Evolutionary conservation across 2,888 invertebrate species (phyloP).

Genomic region (Cephonodes hylas): DNA sequence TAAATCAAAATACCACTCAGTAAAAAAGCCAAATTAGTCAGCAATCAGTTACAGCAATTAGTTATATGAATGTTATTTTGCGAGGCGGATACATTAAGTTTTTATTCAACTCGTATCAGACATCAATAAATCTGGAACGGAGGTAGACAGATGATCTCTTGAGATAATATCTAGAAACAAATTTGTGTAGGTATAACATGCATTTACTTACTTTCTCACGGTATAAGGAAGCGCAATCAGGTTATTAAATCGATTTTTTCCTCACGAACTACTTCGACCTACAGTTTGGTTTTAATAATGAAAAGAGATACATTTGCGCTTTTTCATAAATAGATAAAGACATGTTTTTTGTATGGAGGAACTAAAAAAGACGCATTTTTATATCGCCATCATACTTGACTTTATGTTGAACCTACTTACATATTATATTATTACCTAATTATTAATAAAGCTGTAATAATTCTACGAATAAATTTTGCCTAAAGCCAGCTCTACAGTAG

Average conservation of each 20-base stretch:
- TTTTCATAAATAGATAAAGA: too few species aligned
- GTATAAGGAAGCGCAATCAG: background rate
- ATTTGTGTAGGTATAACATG: background rate
- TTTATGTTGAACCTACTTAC: too few species aligned
- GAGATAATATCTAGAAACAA: background rate
- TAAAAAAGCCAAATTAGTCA: background rate
- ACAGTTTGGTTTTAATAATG: background rate
- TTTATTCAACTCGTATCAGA: background rate
- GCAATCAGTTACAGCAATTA: background rate
- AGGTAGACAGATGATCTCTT: background rate
- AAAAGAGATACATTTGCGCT: too few species aligned
- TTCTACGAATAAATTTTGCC: too few species aligned
- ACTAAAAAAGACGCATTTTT: too few species aligned
- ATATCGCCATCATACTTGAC: too few species aligned
- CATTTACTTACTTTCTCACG: background rate
- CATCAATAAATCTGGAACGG: background rate
- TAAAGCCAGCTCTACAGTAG: too few species aligned
- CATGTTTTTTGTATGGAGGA: too few species aligned
- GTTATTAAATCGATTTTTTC: background rate
- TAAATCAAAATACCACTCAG: background rate
- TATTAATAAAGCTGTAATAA: too few species aligned
- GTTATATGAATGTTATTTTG: background rate
- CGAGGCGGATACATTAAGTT: constrained; percentile 1
- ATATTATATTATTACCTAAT: too few species aligned
- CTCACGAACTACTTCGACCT: too few species aligned